Base-by-base conservation (phyloP, 1,140 invertebrate species). In the Phortica variegata region DNA sequence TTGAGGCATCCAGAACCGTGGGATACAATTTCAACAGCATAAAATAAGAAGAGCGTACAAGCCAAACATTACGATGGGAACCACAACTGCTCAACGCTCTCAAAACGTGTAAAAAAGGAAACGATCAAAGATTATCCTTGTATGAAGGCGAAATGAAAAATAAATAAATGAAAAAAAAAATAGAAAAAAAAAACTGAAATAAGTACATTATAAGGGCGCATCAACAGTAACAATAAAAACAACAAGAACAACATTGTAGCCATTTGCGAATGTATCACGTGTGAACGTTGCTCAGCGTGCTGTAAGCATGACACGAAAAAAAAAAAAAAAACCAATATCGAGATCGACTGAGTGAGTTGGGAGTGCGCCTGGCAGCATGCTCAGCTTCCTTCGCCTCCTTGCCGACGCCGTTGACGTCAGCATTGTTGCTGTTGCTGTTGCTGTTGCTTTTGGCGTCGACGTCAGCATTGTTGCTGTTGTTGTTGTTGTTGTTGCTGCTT, bases 71-170 rank as follows among this genome's bases (percentile, higher is more conserved):
- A 73, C 60, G 65, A 69, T 73, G 70, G 69, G 70, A 73, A 73
- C 65, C 62, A 73, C 70, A 73, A 73, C 69, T 73, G 69, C 69
- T 70, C 65, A 56, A 53, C 61, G 65, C 59, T 66, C 63, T 66
- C 63, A 66, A 66, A 68, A 66, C 68, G n/a, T n/a, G n/a, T n/a
- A n/a, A n/a, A n/a, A 26, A 26, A 26, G 23, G 23, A 26, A 26
- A 26, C 23, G 10, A 26, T 5, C 23, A 26, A 26, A 26, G 23
- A 26, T 41, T 13, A 41, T 13, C 39, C 20, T 26, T 23, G 26
- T 41, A 15, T 23, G 26, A 23, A 23, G 9, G 39, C 21, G 3
- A 41, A n/a, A n/a, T n/a, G n/a, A n/a, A 3, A 41, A 41, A 8
- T 15, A 41, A 15, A 41, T n/a, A 39, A n/a, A 20, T 26, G 23